phyloP scores from a whole-genome alignment of 2,797 vertebrate species.

The Zenarchopterus dispar region DNA sequence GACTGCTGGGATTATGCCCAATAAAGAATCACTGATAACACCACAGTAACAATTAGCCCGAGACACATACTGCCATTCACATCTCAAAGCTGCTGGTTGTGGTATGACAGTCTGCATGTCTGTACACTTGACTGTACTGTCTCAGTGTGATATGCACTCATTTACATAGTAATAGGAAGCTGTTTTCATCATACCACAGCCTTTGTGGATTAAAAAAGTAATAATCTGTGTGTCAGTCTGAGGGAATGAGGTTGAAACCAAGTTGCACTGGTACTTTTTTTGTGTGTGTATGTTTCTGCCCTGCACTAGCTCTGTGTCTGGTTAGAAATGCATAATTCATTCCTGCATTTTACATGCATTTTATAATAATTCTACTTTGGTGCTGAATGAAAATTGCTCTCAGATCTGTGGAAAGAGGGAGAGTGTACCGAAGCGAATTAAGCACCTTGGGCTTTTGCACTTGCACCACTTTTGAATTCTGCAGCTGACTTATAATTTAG shows the following conservation, averaged over 20 bases:
- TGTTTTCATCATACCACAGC: conserved; percentile 32
- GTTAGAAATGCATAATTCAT: conserved; percentile 8
- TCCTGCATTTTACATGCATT: conserved; percentile 8
- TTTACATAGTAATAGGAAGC: conserved; percentile 58
- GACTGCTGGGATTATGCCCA: conserved; percentile 55
- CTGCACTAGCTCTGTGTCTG: conserved; percentile 3
- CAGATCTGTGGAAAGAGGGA: conserved; percentile 4
- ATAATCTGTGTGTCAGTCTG: conserved; percentile 20
- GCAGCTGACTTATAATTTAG: conserved; percentile 9
- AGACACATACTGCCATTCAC: conserved; percentile 48
- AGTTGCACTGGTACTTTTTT: conserved; percentile 10
- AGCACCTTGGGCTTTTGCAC: conserved; percentile 23
- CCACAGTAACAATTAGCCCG: conserved; percentile 56
- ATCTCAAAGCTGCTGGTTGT: conserved; percentile 26
- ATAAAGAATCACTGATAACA: conserved; percentile 48
- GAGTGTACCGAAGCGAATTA: background rate
- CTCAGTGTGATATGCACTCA: conserved; percentile 43
- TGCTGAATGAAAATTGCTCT: conserved; percentile 16
- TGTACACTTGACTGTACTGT: conserved; percentile 29
- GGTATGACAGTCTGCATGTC: conserved; percentile 28
- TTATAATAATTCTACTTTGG: conserved; percentile 23
- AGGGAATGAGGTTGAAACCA: conserved; percentile 24
- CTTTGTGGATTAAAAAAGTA: conserved; percentile 28
- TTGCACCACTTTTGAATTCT: conserved; percentile 31
- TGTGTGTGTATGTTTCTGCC: conserved; percentile 15